Percentiles rank a stretch among this genome's conserved stretches.
Conservation (phyloP, 2,113 vertebrate genomes). For the Prionailurus viverrinus region DNA sequence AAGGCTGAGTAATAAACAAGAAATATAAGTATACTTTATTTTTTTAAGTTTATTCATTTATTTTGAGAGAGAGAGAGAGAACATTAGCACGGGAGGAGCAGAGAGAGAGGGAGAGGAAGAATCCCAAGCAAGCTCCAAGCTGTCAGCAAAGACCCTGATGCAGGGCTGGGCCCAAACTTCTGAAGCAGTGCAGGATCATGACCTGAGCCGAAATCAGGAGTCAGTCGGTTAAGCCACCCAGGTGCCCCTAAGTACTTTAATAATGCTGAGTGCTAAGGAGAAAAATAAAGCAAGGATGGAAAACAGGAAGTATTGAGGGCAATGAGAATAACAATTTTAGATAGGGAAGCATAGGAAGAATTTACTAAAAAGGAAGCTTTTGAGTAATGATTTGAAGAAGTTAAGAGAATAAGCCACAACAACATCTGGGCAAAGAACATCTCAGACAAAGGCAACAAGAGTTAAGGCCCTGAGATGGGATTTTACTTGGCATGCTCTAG, state of each 20-base stretch:
- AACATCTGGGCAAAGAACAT: constrained; percentile 16
- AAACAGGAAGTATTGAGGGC: neutral
- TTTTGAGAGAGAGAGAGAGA: too few species aligned
- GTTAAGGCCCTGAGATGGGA: neutral
- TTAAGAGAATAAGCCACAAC: neutral
- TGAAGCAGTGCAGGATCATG: too few species aligned
- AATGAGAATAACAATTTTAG: constrained; percentile 12
- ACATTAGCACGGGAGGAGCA: too few species aligned
- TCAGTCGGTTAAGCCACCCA: too few species aligned
- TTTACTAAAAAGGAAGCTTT: constrained; percentile 19
- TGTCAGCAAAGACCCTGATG: too few species aligned
- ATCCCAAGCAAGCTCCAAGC: too few species aligned
- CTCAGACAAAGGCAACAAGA: constrained; percentile 35
- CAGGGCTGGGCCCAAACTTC: too few species aligned
- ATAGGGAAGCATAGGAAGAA: constrained; percentile 3
- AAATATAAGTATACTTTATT: neutral
- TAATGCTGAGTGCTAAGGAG: constrained; percentile 23
- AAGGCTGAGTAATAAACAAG: neutral
- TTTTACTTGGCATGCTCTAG: neutral
- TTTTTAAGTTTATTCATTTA: too few species aligned
- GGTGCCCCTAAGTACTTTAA: neutral
- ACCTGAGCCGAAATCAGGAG: too few species aligned
- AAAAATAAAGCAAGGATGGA: neutral
- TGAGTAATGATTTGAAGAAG: constrained; percentile 25
- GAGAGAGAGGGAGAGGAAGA: too few species aligned